Percentiles rank a stretch among this genome's conserved stretches.
Evolutionary conservation across 2,888 invertebrate genomes (phyloP).

Genomic region (Cosmia trapezina): DNA sequence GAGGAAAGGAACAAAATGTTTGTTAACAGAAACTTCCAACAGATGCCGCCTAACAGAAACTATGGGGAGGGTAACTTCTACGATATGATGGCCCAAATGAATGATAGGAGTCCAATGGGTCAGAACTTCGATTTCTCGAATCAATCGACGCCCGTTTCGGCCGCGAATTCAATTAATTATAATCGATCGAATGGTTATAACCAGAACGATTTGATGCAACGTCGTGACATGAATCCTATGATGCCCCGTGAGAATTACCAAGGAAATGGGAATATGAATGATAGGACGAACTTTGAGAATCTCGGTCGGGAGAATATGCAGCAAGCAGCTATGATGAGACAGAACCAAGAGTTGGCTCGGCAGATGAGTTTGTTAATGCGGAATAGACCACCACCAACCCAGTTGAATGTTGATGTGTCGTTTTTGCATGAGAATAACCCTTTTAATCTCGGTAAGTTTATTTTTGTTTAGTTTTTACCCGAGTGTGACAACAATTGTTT

Average conservation of each 20-base stretch:
- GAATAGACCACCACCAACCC: conserved; percentile 84
- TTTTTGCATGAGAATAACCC: conserved; percentile 86
- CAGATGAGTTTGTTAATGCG: conserved; percentile 86
- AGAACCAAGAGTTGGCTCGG: conserved; percentile 84
- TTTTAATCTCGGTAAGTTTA: conserved; percentile 83
- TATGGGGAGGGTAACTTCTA: conserved; percentile 81
- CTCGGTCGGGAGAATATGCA: conserved; percentile 78
- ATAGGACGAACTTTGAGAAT: conserved; percentile 79
- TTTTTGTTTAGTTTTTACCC: background rate
- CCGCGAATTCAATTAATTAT: conserved; percentile 72
- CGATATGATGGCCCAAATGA: conserved; percentile 80
- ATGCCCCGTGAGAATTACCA: conserved; percentile 78
- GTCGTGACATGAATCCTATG: conserved; percentile 81
- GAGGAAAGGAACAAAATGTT: conserved; percentile 83
- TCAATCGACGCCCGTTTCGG: conserved; percentile 74
- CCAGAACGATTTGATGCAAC: conserved; percentile 81
- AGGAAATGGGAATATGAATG: conserved; percentile 72
- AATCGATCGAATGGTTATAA: conserved; percentile 83
- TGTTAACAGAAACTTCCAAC: conserved; percentile 79
- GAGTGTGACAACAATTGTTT: background rate
- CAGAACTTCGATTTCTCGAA: conserved; percentile 82
- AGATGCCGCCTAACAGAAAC: conserved; percentile 77
- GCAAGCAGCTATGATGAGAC: conserved; percentile 80
- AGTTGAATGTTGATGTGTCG: conserved; percentile 85
- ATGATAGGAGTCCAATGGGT: conserved; percentile 76